phyloP scores from a whole-genome alignment of 2,888 invertebrate species.

The Tortricodes alternella region DNA sequence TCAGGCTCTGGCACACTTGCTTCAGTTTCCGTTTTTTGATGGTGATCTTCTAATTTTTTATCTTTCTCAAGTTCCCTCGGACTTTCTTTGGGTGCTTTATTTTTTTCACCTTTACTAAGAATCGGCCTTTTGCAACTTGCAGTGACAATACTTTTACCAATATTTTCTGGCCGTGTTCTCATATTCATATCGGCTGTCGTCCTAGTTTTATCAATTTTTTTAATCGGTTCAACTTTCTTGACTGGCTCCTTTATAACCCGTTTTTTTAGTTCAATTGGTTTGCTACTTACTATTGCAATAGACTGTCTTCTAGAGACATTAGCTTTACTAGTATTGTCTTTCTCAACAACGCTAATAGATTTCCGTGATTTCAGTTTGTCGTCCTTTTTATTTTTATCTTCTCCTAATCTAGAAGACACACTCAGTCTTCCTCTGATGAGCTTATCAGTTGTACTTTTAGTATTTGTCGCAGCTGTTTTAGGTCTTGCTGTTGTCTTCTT shows the following conservation, averaged over 20 bases:
- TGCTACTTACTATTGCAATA: constrained; percentile 12
- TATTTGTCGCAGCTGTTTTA: constrained; percentile 31
- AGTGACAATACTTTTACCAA: constrained; percentile 2
- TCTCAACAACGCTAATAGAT: constrained; percentile 21
- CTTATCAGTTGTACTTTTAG: constrained; percentile 4
- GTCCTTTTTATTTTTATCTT: constrained; percentile 17
- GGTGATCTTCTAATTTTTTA: no score
- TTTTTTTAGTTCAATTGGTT: constrained; percentile 11
- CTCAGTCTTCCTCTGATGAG: constrained; percentile 12
- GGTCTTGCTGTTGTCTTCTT: constrained; percentile 4
- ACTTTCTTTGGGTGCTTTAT: constrained; percentile 2
- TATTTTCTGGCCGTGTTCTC: constrained; percentile 19
- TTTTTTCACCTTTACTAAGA: neutral
- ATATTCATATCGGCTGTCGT: neutral
- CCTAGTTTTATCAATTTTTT: constrained; percentile 16
- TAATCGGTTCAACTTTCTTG: constrained; percentile 17
- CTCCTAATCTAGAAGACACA: neutral
- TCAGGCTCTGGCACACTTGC: neutral
- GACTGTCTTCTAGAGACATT: constrained; percentile 10
- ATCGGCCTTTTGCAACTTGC: neutral
- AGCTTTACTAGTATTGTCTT: constrained; percentile 1
- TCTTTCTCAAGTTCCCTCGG: neutral
- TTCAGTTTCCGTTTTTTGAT: neutral
- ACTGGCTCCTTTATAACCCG: constrained; percentile 6
- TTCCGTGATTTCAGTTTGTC: constrained; percentile 4